A percentile compares a stretch with the other conserved stretches of the same genome.
These are phyloP conservation scores for Notodromas monacha DNA, from an alignment of 2,888 invertebrate genomes.

Conservation along the genomic window DNA sequence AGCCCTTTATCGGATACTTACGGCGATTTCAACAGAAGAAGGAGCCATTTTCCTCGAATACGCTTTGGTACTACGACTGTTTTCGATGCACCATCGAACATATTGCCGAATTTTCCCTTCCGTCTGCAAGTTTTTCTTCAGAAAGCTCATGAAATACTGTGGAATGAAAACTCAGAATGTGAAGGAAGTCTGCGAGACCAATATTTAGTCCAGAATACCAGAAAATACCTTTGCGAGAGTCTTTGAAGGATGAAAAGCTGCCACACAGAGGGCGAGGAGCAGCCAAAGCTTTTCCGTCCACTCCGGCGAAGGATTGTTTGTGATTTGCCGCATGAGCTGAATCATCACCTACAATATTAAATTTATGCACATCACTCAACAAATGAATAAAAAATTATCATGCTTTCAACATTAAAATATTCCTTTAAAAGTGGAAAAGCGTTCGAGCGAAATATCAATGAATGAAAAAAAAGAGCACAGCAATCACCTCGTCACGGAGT, in stretches of 20 bases:
- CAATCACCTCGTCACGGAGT: constrained; percentile 57
- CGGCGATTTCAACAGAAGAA: constrained; percentile 67
- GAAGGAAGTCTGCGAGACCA: background rate
- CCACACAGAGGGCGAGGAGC: constrained; percentile 51
- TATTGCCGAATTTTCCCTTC: constrained; percentile 42
- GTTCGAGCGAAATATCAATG: constrained; percentile 16
- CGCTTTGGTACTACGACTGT: constrained; percentile 54
- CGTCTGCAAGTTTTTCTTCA: constrained; percentile 28
- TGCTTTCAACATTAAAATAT: too few species aligned
- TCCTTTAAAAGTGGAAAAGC: too few species aligned
- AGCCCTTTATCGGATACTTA: constrained; percentile 19
- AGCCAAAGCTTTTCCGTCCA: constrained; percentile 60
- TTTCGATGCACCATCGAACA: constrained; percentile 73
- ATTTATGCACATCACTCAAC: too few species aligned
- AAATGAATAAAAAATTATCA: too few species aligned
- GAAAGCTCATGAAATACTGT: constrained; percentile 37
- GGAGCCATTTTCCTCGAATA: constrained; percentile 50
- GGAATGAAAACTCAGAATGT: background rate
- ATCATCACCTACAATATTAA: too few species aligned
- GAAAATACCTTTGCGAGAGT: constrained; percentile 36
- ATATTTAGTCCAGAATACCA: too few species aligned
- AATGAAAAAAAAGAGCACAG: too few species aligned
- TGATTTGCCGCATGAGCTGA: constrained; percentile 55
- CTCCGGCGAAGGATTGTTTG: constrained; percentile 53
- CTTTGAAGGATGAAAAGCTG: constrained; percentile 66